Conservation (phyloP, 2,113 vertebrate genomes). For the Percina caprodes region DNA sequence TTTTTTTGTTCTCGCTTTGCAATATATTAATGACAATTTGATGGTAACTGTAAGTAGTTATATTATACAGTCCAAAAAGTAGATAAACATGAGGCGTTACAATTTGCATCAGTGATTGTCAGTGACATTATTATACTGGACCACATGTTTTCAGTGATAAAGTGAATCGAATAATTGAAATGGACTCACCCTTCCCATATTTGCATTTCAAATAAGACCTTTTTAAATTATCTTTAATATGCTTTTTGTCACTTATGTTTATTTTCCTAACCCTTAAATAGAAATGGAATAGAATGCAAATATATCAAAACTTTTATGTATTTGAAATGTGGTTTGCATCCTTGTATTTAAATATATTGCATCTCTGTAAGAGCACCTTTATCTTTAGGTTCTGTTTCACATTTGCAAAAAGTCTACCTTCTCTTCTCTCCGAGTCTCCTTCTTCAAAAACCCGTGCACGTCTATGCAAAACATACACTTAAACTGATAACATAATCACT, state of each 20-base stretch:
- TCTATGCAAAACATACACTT: slow-evolving; percentile 83
- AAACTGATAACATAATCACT: slow-evolving; percentile 86
- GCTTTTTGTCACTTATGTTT: slow-evolving; percentile 29
- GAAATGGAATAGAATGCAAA: neutral
- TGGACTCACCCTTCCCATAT: slow-evolving; percentile 29
- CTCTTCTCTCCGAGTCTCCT: neutral
- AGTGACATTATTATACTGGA: slow-evolving; percentile 58
- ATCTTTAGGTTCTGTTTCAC: slow-evolving; percentile 26
- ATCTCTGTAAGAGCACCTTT: neutral
- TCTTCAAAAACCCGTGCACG: slow-evolving; percentile 66
- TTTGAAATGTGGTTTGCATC: slow-evolving; percentile 5
- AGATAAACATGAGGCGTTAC: slow-evolving; percentile 11
- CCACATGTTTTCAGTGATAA: slow-evolving; percentile 61
- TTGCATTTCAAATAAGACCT: slow-evolving; percentile 43
- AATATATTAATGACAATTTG: slow-evolving; percentile 54
- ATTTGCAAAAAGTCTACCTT: slow-evolving; percentile 48
- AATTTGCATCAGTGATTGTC: slow-evolving; percentile 61
- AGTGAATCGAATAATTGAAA: slow-evolving; percentile 67
- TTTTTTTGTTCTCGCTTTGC: slow-evolving; percentile 30
- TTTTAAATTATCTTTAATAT: slow-evolving; percentile 14
- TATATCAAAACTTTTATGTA: neutral
- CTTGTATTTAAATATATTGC: slow-evolving; percentile 35
- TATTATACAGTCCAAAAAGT: slow-evolving; percentile 29
- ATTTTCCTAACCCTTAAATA: slow-evolving; percentile 22
- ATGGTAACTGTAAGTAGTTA: slow-evolving; percentile 27